phyloP scores from a whole-genome alignment of 2,888 invertebrate genomes.

The Colostygia pectinataria region DNA sequence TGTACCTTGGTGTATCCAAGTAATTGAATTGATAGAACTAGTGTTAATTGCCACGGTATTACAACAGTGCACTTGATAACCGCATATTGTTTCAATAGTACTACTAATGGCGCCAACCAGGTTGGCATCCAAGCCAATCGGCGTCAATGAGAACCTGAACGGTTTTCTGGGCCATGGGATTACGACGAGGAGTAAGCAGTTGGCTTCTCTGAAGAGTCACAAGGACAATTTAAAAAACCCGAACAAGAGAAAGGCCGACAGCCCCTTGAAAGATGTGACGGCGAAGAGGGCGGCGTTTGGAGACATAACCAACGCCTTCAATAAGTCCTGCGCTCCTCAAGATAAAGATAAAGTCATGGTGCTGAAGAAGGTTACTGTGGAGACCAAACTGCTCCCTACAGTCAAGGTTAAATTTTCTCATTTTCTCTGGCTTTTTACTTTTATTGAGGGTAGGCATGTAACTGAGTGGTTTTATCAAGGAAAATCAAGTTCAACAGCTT shows the following conservation, averaged over 20 bases:
- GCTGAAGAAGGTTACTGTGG: conserved; percentile 78
- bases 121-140: conserved; percentile 78
- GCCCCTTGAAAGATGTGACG: conserved; percentile 88
- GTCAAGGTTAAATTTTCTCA: conserved; percentile 61
- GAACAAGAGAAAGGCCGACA: conserved; percentile 91
- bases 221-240: conserved; percentile 76
- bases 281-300: conserved; percentile 93
- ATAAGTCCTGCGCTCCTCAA: conserved; percentile 64
- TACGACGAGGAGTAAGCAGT: conserved; percentile 85
- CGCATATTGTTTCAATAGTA: conserved; percentile 54
- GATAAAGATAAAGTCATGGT: conserved; percentile 67
- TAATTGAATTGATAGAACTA: conserved; percentile 15
- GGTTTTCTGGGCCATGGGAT: conserved; percentile 78
- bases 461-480: background rate
- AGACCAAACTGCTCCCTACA: conserved; percentile 74
- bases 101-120: conserved; percentile 86
- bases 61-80: conserved; percentile 55
- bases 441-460: conserved; percentile 44
- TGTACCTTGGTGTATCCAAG: background rate
- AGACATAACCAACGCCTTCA: conserved; percentile 90
- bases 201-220: conserved; percentile 73
- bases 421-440: conserved; percentile 15
- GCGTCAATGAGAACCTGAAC: conserved; percentile 71
- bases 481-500: background rate
- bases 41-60: conserved; percentile 36